Evolutionary conservation across 1,140 invertebrate genomes (phyloP).

Genomic region (Oryctes rhinoceros): DNA sequence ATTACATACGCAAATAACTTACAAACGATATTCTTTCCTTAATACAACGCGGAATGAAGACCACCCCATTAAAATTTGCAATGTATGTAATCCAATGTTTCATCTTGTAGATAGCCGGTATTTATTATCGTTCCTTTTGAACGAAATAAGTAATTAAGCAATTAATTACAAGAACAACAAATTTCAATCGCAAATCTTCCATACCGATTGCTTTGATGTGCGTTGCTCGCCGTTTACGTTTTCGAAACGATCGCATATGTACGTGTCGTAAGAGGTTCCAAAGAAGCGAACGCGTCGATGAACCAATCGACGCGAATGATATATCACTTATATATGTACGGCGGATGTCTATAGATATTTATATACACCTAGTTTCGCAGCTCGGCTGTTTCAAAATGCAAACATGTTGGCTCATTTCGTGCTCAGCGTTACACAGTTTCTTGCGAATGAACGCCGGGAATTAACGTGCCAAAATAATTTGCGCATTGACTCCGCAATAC

Average conservation of each 20-base stretch:
- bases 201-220: neutral
- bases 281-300: conserved; percentile 25
- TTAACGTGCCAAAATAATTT: neutral
- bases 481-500: neutral
- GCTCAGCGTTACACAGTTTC: neutral
- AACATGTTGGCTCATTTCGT: neutral
- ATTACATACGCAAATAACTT: no score
- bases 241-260: neutral
- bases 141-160: conserved; percentile 3
- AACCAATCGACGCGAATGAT: conserved; percentile 33
- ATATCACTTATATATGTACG: conserved; percentile 10
- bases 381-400: conserved; percentile 9
- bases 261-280: conserved; percentile 3
- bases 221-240: conserved; percentile 3
- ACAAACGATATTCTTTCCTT: no score
- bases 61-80: no score
- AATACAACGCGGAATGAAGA: no score
- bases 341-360: conserved; percentile 23
- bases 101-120: no score
- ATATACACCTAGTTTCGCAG: conserved; percentile 15
- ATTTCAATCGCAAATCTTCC: neutral
- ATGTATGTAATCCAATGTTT: no score
- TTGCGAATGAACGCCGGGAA: neutral
- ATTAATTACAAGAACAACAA: neutral
- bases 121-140: neutral